Conservation (phyloP, 2,113 vertebrate species). For the Excalfactoria chinensis region DNA sequence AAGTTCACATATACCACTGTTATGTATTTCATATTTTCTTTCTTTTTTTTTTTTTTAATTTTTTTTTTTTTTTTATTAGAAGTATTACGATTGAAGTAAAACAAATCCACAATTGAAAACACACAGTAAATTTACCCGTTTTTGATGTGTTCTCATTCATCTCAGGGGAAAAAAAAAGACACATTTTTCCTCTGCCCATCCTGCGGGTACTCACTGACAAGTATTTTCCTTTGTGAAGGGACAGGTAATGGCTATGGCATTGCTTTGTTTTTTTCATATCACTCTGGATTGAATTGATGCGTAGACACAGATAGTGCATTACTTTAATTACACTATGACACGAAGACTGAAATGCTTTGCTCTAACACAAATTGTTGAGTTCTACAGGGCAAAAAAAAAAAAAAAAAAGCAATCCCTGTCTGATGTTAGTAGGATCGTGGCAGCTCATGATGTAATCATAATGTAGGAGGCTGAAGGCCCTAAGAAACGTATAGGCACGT, state of each 20-base stretch:
- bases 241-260: background rate
- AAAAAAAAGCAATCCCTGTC: background rate
- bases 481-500: background rate
- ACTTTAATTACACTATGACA: background rate
- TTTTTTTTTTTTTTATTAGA: background rate
- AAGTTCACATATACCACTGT: background rate
- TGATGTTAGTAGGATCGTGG: background rate
- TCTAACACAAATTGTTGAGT: background rate
- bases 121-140: background rate
- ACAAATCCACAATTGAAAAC: background rate
- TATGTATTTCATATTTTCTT: background rate
- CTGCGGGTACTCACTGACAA: background rate
- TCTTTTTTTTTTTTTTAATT: no score
- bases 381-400: background rate
- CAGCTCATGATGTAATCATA: background rate
- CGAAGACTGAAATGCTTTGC: background rate
- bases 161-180: background rate
- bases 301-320: background rate
- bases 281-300: background rate
- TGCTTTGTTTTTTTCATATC: background rate
- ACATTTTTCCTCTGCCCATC: background rate
- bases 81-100: background rate
- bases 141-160: background rate
- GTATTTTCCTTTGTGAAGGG: background rate
- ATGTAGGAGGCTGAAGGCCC: background rate